These are phyloP conservation scores for Ostrea denselamellosa DNA, from an alignment of 1,140 invertebrate species.

Conservation along the genomic window DNA sequence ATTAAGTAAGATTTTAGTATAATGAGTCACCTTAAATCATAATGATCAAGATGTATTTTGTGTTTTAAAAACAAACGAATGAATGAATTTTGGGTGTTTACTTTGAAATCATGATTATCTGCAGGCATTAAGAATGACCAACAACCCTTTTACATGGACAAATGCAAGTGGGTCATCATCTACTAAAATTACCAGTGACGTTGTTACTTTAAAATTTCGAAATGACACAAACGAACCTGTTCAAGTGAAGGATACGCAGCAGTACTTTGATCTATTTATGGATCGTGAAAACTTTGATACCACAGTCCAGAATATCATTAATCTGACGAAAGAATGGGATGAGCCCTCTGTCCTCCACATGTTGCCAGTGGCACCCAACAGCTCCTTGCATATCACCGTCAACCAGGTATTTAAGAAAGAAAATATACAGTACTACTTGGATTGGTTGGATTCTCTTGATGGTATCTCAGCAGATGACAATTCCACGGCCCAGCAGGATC, in stretches of 20 bases:
- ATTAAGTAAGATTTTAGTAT: too few species aligned
- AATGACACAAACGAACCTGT: conserved; percentile 54
- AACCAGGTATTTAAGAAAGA: conserved; percentile 53
- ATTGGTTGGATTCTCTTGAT: background rate
- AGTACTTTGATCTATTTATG: conserved; percentile 62
- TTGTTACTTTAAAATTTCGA: conserved; percentile 52
- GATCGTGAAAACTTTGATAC: conserved; percentile 48
- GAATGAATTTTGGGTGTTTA: too few species aligned
- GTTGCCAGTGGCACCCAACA: conserved; percentile 41
- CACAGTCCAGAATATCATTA: conserved; percentile 25
- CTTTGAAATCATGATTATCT: background rate
- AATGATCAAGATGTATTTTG: too few species aligned
- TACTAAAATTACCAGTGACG: conserved; percentile 57
- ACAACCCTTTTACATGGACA: conserved; percentile 57
- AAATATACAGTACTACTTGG: conserved; percentile 45
- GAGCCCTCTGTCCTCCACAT: conserved; percentile 52
- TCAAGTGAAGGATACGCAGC: conserved; percentile 45
- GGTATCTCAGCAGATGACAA: conserved; percentile 17
- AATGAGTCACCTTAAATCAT: too few species aligned
- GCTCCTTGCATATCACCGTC: conserved; percentile 57
- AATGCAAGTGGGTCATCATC: conserved; percentile 42
- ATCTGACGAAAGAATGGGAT: conserved; percentile 53
- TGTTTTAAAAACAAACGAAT: too few species aligned
- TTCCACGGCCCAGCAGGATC: background rate
- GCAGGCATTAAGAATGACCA: conserved; percentile 51